These are phyloP conservation scores for Percopsis omiscomaycus DNA, from an alignment of 2,797 vertebrate genomes.

Conservation along the genomic window DNA sequence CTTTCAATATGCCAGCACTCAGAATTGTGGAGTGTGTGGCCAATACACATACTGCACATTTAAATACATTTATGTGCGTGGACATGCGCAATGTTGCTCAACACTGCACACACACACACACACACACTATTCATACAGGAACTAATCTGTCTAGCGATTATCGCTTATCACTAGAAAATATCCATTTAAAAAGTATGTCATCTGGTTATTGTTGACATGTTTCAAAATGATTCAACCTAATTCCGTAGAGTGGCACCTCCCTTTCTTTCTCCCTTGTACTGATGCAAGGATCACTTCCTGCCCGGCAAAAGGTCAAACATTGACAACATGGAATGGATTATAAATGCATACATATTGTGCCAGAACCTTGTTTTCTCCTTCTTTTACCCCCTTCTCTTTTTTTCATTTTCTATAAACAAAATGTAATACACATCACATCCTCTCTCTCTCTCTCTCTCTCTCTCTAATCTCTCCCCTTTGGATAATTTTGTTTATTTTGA, in stretches of 20 bases:
- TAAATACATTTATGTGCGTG: slow-evolving; percentile 18
- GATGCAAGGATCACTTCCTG: slow-evolving; percentile 45
- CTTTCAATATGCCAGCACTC: slow-evolving; percentile 48
- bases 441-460: slow-evolving; percentile 38
- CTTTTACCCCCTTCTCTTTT: slow-evolving; percentile 10
- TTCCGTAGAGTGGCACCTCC: slow-evolving; percentile 34
- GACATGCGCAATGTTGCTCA: neutral
- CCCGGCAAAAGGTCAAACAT: slow-evolving; percentile 70
- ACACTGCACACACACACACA: slow-evolving; percentile 1
- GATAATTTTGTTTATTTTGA: slow-evolving; percentile 17
- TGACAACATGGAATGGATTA: slow-evolving; percentile 72
- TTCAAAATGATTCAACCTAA: slow-evolving; percentile 64
- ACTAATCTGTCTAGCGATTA: slow-evolving; percentile 44
- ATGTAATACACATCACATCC: slow-evolving; percentile 43
- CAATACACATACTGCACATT: slow-evolving; percentile 15
- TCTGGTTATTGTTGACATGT: slow-evolving; percentile 63
- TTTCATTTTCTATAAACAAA: slow-evolving; percentile 58
- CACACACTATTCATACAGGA: slow-evolving; percentile 23
- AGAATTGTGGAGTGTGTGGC: slow-evolving; percentile 13
- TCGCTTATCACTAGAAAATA: slow-evolving; percentile 61
- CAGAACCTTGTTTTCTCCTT: slow-evolving; percentile 47
- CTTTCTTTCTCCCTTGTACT: slow-evolving; percentile 12
- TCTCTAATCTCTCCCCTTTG: slow-evolving; percentile 28
- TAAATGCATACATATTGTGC: slow-evolving; percentile 73
- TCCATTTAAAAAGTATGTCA: slow-evolving; percentile 48